phyloP scores from a whole-genome alignment of 2,888 invertebrate genomes.

The Ormyrus pomaceus region DNA sequence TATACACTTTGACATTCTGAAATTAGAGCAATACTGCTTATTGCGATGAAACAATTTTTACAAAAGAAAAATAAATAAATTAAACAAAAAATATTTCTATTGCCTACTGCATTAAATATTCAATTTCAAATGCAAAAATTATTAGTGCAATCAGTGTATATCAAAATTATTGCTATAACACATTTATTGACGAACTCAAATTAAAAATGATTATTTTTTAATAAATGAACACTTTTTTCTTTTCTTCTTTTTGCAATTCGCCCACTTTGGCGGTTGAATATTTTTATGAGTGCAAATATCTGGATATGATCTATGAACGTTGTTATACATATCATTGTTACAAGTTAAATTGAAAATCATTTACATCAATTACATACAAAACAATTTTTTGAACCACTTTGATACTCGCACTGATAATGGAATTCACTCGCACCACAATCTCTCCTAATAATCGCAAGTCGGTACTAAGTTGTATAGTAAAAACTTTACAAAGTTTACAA shows the following conservation, averaged over 20 bases:
- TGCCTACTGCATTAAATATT: conserved; percentile 41
- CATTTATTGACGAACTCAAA: conserved; percentile 42
- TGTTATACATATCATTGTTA: conserved; percentile 63
- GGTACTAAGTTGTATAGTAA: conserved; percentile 44
- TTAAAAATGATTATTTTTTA: conserved; percentile 30
- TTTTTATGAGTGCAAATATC: conserved; percentile 61
- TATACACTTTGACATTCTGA: conserved; percentile 45
- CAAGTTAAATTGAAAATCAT: conserved; percentile 66
- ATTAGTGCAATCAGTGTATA: conserved; percentile 38
- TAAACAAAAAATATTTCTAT: conserved; percentile 46
- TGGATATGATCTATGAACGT: conserved; percentile 56
- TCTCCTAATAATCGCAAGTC: conserved; percentile 37
- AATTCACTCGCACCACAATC: conserved; percentile 27
- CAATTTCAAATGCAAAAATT: conserved; percentile 43
- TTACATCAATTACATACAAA: conserved; percentile 72
- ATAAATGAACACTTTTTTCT: conserved; percentile 18
- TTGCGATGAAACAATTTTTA: conserved; percentile 50
- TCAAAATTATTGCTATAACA: conserved; percentile 51
- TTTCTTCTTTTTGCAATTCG: conserved; percentile 34
- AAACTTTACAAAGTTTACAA: conserved; percentile 57
- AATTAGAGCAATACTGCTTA: conserved; percentile 52
- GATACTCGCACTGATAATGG: conserved; percentile 44
- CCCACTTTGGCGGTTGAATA: conserved; percentile 30
- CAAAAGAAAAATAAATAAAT: conserved; percentile 51
- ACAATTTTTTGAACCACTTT: conserved; percentile 59